These are phyloP conservation scores for Athalia rosae DNA, from an alignment of 2,888 invertebrate genomes.

Conservation along the genomic window DNA sequence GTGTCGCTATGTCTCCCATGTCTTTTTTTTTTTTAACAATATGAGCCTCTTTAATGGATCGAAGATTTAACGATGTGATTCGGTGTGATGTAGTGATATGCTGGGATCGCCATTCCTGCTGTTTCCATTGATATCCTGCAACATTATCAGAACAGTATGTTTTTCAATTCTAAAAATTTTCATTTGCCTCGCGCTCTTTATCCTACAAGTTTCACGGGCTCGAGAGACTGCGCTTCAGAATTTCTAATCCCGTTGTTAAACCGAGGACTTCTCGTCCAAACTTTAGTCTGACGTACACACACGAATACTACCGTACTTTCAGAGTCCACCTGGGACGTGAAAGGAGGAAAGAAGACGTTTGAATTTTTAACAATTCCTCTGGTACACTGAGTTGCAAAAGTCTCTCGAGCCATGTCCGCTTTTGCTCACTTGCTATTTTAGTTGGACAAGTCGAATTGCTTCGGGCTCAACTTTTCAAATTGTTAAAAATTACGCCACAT, in stretches of 20 bases:
- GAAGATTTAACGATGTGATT: slow-evolving; percentile 95
- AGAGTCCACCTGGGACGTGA: too few relatives aligned
- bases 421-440: background rate
- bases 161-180: slow-evolving; percentile 28
- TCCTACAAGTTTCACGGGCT: background rate
- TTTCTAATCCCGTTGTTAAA: background rate
- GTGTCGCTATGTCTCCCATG: slow-evolving; percentile 57
- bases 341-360: too few relatives aligned
- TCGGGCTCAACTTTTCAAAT: background rate
- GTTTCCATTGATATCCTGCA: slow-evolving; percentile 97
- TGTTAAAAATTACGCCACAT: slow-evolving; percentile 23
- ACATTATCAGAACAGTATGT: slow-evolving; percentile 66
- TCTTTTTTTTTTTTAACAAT: slow-evolving; percentile 34
- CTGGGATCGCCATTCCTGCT: slow-evolving; percentile 91
- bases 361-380: background rate
- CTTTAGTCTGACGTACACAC: too few relatives aligned
- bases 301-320: too few relatives aligned
- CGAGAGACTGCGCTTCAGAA: background rate
- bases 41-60: slow-evolving; percentile 81
- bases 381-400: background rate
- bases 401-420: background rate
- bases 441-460: background rate
- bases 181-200: background rate
- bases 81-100: slow-evolving; percentile 94
- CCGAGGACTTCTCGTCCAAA: too few relatives aligned